Percentiles rank a stretch among this genome's conserved stretches.
These are phyloP conservation scores for Rhagonycha fulva DNA, from an alignment of 2,888 invertebrate species.

Conservation along the genomic window DNA sequence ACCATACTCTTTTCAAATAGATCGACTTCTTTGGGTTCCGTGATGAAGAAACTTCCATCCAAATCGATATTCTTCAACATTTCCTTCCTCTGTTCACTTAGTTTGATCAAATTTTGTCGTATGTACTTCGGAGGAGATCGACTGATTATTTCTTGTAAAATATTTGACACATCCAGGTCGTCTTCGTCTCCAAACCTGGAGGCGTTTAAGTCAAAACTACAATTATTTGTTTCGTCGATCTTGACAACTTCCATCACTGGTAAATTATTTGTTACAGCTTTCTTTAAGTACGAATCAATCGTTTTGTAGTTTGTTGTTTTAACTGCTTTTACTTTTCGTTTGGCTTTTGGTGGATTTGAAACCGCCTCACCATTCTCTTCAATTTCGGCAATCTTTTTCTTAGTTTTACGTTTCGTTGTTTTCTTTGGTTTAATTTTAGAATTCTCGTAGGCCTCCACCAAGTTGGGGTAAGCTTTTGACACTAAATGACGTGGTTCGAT, in stretches of 20 bases:
- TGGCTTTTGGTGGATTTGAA: slow-evolving; percentile 44
- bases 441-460: slow-evolving; percentile 63
- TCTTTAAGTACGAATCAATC: slow-evolving; percentile 46
- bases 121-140: slow-evolving; percentile 41
- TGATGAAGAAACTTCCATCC: slow-evolving; percentile 44
- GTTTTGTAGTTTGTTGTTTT: slow-evolving; percentile 19
- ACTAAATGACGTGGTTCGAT: slow-evolving; percentile 71
- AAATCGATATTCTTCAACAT: slow-evolving; percentile 15
- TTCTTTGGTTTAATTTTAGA: slow-evolving; percentile 57
- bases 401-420: slow-evolving; percentile 32
- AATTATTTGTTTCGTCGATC: not conserved
- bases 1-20: slow-evolving; percentile 65
- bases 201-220: slow-evolving; percentile 38
- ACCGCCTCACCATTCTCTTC: slow-evolving; percentile 31
- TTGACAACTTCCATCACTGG: slow-evolving; percentile 38
- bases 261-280: slow-evolving; percentile 36
- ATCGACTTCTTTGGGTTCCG: slow-evolving; percentile 56
- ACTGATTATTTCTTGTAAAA: slow-evolving; percentile 59
- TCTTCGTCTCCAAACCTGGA: slow-evolving; percentile 52
- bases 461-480: slow-evolving; percentile 63
- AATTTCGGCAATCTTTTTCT: slow-evolving; percentile 30
- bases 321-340: slow-evolving; percentile 38
- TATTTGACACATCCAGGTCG: slow-evolving; percentile 58
- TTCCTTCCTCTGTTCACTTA: slow-evolving; percentile 1
- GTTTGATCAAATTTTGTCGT: slow-evolving; percentile 33